Evolutionary conservation across 2,888 invertebrate genomes (phyloP).

Genomic region (Scaptodrosophila latifasciaeformis): DNA sequence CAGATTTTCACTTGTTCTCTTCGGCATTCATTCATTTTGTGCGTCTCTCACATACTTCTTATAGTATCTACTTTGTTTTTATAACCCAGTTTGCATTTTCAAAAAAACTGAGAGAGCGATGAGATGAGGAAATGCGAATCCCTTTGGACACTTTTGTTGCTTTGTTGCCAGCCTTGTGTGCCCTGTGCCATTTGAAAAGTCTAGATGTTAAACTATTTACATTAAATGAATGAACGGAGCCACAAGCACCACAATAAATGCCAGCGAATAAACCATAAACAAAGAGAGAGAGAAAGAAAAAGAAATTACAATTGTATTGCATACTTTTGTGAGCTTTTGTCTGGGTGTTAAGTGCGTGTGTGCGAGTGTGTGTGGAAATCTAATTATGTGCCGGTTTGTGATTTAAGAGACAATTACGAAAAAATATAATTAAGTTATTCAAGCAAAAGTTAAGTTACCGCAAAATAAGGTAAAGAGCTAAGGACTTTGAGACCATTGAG

Average conservation of each 20-base stretch:
- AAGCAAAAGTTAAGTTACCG: constrained; percentile 33
- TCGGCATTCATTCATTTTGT: no score
- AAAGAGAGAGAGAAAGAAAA: not conserved
- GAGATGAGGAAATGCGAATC: no score
- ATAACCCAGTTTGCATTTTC: constrained; percentile 7
- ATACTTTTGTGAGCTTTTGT: constrained; percentile 22
- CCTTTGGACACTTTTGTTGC: constrained; percentile 12
- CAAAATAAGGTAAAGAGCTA: no score
- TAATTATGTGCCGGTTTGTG: constrained; percentile 37
- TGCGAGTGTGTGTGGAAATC: constrained; percentile 22
- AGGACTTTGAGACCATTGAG: no score
- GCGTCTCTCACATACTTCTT: no score
- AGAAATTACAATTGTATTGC: constrained; percentile 22
- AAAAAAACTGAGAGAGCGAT: no score
- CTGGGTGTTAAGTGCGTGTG: not conserved
- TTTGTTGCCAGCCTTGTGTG: not conserved
- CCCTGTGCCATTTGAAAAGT: not conserved
- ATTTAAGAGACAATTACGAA: constrained; percentile 46
- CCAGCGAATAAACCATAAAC: constrained; percentile 10
- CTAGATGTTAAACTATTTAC: not conserved
- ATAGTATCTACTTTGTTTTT: no score
- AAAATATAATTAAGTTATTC: constrained; percentile 52
- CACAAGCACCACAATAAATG: not conserved
- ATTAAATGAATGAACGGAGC: not conserved
- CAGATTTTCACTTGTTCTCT: no score